Evolutionary conservation across 2,888 invertebrate species (phyloP).

Genomic region (Lycophotia porphyrea): DNA sequence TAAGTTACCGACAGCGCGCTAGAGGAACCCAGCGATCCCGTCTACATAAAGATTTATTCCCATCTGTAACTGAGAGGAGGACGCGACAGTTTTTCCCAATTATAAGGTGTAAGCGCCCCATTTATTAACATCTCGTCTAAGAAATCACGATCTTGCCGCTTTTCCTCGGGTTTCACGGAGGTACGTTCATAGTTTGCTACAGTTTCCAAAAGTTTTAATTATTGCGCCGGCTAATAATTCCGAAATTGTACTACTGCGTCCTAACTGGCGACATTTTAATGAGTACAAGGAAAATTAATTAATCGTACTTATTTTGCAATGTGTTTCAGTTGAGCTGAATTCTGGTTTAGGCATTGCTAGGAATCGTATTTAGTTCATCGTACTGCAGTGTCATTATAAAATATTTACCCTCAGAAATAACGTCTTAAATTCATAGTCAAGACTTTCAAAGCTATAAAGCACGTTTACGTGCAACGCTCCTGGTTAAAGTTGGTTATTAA

Average conservation of each 20-base stretch:
- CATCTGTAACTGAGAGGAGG: constrained; percentile 89
- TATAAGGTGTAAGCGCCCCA: constrained; percentile 88
- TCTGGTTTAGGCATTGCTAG: constrained; percentile 3
- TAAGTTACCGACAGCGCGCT: constrained; percentile 77
- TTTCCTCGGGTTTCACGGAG: constrained; percentile 59
- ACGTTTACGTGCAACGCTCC: not conserved
- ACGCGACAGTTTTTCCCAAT: constrained; percentile 90
- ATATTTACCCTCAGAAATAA: constrained; percentile 8
- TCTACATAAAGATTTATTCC: constrained; percentile 90
- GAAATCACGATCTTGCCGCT: constrained; percentile 79
- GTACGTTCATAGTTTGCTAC: constrained; percentile 59
- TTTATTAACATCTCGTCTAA: constrained; percentile 89
- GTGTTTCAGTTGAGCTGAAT: constrained; percentile 14
- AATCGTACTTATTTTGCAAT: constrained; percentile 34
- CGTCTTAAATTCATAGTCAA: constrained; percentile 15
- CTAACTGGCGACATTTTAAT: constrained; percentile 52
- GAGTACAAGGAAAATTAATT: constrained; percentile 48
- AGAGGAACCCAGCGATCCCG: constrained; percentile 79
- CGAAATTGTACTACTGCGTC: constrained; percentile 53
- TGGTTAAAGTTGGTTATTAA: not conserved
- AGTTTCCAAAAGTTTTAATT: constrained; percentile 72
- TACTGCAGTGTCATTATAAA: constrained; percentile 21
- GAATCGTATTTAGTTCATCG: constrained; percentile 7
- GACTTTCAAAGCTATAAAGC: constrained; percentile 13
- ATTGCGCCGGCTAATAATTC: constrained; percentile 66